Base-by-base conservation (phyloP, 2,888 invertebrate species). In the Drosophila histrio region DNA sequence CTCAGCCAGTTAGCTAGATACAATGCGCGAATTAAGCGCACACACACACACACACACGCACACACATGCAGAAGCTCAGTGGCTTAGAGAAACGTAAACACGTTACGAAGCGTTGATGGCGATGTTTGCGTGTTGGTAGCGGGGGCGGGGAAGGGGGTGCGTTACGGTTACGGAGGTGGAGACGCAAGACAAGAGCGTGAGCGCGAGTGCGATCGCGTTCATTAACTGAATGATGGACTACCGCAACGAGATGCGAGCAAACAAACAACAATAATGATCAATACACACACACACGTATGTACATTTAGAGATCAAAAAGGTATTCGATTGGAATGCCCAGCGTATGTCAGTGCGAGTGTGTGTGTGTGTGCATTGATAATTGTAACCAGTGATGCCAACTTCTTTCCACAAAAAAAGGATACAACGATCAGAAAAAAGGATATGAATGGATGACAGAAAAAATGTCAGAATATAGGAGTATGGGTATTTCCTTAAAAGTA, bases 11-110 rank as follows among this genome's bases (percentile, higher is more conserved):
- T 80, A 77, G 77, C 80, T 80, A 78, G 84, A 50, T 72, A 72
- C 84, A 72, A 65, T 81, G 79, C 85, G 79, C 85, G 79, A 82
- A 82, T 81, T 86, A 79, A 67, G 63, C 80, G 72, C 71, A 41
- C 77, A 43, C 65, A 62, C 62, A 52, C 43, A 46, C 28, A 49
- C 43, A 59, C 19, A 47, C 19, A 46, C 50, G 58, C 13, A 61
- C 49, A 47, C 34, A 44, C 50, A 61, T 15, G 59, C 49, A 47
- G 30, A 44, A 46, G 36, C 65, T 65, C 49, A 69, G 72, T 58
- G 79, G 73, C 83, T 86, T 77, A 80, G 87, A 86, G 75, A 69
- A 72, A 81, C 81, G 78, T 84, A 79, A 79, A 79, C 79, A 79
- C 85, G 79, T 79, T 79, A 84, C 67, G 81, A 73, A 80, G 73